Percentiles rank a stretch among this genome's conserved stretches.
These are phyloP conservation scores for Cryptoblepharus egeriae DNA, from an alignment of 2,797 vertebrate species.

Conservation along the genomic window DNA sequence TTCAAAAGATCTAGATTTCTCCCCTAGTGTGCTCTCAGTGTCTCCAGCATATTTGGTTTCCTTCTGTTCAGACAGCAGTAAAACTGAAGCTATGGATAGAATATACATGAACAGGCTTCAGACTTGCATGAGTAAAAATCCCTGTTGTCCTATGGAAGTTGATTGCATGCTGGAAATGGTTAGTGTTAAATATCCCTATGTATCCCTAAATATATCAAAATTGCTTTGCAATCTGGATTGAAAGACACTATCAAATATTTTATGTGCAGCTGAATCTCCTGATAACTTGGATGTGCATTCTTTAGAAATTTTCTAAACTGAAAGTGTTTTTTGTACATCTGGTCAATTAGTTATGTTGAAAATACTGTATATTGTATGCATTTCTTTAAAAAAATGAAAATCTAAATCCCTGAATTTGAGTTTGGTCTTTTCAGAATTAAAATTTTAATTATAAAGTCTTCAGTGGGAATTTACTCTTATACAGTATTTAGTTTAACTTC, in stretches of 20 bases:
- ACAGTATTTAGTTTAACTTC: too few species aligned
- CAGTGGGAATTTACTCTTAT: not conserved
- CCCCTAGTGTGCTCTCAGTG: not conserved
- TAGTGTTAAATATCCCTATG: slow-evolving; percentile 17
- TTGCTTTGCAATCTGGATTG: slow-evolving; percentile 24
- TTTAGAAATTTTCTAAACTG: not conserved
- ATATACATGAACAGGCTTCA: slow-evolving; percentile 12
- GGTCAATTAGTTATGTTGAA: not conserved
- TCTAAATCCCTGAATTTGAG: not conserved
- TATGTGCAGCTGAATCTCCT: not conserved
- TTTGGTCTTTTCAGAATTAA: not conserved
- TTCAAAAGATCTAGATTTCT: not conserved
- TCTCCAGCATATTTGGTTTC: not conserved
- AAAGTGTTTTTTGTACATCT: not conserved
- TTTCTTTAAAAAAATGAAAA: not conserved
- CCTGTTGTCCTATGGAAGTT: not conserved
- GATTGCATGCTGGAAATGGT: slow-evolving; percentile 11
- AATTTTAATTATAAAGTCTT: not conserved
- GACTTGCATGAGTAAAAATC: not conserved
- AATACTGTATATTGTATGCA: not conserved
- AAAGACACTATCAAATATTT: fast-evolving
- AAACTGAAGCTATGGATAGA: slow-evolving; percentile 2
- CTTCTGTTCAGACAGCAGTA: slow-evolving; percentile 19
- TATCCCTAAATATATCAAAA: slow-evolving; percentile 17
- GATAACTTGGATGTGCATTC: not conserved